These are phyloP conservation scores for Ciconia maguari DNA, from an alignment of 2,113 vertebrate species.

Conservation along the genomic window DNA sequence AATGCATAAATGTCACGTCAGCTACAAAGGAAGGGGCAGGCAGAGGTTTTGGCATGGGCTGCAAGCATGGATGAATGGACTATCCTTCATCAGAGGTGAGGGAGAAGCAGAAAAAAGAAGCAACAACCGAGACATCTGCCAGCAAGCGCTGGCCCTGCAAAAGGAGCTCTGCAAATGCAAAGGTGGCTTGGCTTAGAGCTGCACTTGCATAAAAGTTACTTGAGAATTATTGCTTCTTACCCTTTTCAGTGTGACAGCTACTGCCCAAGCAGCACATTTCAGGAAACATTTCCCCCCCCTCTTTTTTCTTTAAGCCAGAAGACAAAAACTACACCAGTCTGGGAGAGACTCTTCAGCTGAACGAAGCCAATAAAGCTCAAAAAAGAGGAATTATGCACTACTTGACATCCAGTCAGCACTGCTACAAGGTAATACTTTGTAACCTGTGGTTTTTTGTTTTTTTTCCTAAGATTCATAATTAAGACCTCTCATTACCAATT, in stretches of 20 bases:
- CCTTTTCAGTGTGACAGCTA: neutral
- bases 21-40: neutral
- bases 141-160: neutral
- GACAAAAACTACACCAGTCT: neutral
- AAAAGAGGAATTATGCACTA: neutral
- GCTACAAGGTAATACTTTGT: neutral
- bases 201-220: neutral
- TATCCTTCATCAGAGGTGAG: neutral
- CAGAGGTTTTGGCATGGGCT: neutral
- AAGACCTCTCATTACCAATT: neutral
- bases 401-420: neutral
- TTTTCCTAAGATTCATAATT: neutral
- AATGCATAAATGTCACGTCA: accelerated
- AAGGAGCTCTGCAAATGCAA: neutral
- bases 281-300: neutral
- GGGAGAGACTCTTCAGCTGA: neutral
- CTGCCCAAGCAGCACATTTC: neutral
- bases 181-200: neutral
- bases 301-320: neutral
- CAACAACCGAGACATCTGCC: neutral
- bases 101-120: neutral
- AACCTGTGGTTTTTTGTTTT: neutral
- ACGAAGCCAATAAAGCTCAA: neutral
- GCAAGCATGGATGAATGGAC: accelerated
- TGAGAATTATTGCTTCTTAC: neutral